Conservation (phyloP, 1,140 invertebrate species). For the Pseudomyrmex sp. region DNA sequence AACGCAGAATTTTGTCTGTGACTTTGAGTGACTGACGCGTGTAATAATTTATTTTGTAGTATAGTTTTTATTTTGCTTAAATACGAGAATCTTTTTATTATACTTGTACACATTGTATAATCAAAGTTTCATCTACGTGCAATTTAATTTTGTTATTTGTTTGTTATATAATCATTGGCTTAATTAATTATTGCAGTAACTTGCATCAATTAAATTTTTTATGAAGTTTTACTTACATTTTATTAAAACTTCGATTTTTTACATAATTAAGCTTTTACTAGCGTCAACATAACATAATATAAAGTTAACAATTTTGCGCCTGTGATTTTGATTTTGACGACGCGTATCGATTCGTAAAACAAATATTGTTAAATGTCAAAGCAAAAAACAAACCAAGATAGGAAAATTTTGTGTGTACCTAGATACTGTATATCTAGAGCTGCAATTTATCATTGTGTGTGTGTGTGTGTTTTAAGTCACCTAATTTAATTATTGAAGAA, state of each 20-base stretch:
- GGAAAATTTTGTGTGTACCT: slow-evolving; percentile 32
- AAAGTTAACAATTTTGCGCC: slow-evolving; percentile 48
- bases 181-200: background rate
- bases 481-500: slow-evolving; percentile 21
- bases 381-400: slow-evolving; percentile 48
- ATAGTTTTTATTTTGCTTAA: no score
- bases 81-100: no score
- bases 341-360: slow-evolving; percentile 54
- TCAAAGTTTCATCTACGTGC: background rate
- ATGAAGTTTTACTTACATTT: background rate
- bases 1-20: background rate
- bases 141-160: slow-evolving; percentile 7
- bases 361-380: slow-evolving; percentile 54
- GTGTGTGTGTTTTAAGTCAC: background rate
- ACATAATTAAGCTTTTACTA: slow-evolving; percentile 30
- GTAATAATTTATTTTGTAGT: no score
- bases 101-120: background rate
- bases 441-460: slow-evolving; percentile 36
- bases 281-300: slow-evolving; percentile 20
- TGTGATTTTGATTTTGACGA: slow-evolving; percentile 55
- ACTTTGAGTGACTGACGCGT: no score
- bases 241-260: slow-evolving; percentile 8
- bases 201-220: no score
- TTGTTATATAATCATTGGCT: background rate
- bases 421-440: slow-evolving; percentile 20